Percentiles rank a stretch among this genome's conserved stretches.
phyloP scores from a whole-genome alignment of 2,113 vertebrate genomes.

The Lanius ludovicianus region DNA sequence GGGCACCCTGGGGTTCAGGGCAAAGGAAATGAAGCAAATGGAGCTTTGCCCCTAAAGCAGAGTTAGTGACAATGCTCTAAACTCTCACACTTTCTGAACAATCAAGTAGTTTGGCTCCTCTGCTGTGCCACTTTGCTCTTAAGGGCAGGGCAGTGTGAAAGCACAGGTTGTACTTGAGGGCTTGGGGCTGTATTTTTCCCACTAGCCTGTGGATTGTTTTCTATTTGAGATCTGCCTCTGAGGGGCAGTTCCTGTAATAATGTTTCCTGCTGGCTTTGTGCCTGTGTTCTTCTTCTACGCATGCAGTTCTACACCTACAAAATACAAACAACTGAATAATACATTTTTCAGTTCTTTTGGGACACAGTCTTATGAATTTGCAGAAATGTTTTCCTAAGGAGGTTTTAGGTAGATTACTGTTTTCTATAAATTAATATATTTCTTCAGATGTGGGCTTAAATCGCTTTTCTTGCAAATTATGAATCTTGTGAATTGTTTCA shows the following conservation, averaged over 20 bases:
- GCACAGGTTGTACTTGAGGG: neutral
- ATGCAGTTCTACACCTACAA: neutral
- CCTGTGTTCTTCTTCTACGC: fast-evolving
- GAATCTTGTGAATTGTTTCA: conserved; percentile 19
- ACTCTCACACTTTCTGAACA: neutral
- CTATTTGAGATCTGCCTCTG: neutral
- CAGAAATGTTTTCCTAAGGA: neutral
- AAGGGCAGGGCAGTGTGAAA: neutral
- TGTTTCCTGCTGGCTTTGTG: neutral
- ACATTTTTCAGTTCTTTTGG: neutral
- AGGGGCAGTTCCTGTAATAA: neutral
- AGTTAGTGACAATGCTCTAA: neutral
- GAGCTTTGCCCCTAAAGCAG: neutral
- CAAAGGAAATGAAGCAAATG: neutral
- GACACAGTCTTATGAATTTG: neutral
- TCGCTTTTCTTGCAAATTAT: neutral
- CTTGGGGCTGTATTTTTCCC: neutral
- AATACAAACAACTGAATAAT: neutral
- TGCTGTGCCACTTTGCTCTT: fast-evolving
- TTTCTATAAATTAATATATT: conserved; percentile 28
- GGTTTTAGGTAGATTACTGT: conserved; percentile 18
- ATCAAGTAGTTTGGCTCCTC: neutral
- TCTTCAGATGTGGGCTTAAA: conserved; percentile 5
- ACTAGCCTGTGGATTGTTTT: neutral
- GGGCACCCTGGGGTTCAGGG: neutral